Percentiles rank a stretch among this genome's conserved stretches.
phyloP scores from a whole-genome alignment of 2,797 vertebrate genomes.

The Manis pentadactyla region DNA sequence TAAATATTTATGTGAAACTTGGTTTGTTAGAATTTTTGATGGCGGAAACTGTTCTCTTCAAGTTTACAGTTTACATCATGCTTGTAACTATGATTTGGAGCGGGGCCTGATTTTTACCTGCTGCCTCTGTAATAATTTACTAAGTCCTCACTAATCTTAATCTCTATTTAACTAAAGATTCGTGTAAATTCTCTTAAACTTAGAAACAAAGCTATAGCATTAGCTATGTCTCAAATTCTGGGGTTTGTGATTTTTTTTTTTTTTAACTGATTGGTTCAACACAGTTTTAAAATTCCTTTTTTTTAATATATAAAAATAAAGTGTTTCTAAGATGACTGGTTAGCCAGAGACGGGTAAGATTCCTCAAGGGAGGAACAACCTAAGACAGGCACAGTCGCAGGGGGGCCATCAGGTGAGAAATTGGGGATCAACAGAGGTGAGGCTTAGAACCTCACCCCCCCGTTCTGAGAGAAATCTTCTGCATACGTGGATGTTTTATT shows the following conservation, averaged over 20 bases:
- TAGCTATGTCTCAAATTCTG: background rate
- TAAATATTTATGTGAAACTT: background rate
- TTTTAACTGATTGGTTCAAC: background rate
- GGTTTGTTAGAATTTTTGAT: background rate
- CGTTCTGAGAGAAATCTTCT: no score
- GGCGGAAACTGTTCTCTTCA: background rate
- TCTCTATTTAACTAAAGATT: background rate
- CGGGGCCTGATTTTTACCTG: background rate
- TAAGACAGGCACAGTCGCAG: no score
- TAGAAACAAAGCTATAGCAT: background rate
- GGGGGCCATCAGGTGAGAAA: no score
- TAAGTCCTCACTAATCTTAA: background rate
- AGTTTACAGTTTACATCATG: background rate
- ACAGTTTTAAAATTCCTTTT: background rate
- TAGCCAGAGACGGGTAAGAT: no score
- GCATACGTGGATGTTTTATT: no score
- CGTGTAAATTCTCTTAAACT: background rate
- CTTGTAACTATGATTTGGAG: background rate
- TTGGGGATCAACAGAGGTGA: no score
- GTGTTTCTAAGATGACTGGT: background rate
- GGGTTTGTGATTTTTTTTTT: background rate
- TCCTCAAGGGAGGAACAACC: no score
- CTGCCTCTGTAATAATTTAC: background rate
- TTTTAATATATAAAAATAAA: slow-evolving; percentile 28
- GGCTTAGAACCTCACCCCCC: no score